Evolutionary conservation across 2,888 invertebrate species (phyloP), one percentile per base, ranked within the genome.

Genomic region (Aricia artaxerxes): DNA sequence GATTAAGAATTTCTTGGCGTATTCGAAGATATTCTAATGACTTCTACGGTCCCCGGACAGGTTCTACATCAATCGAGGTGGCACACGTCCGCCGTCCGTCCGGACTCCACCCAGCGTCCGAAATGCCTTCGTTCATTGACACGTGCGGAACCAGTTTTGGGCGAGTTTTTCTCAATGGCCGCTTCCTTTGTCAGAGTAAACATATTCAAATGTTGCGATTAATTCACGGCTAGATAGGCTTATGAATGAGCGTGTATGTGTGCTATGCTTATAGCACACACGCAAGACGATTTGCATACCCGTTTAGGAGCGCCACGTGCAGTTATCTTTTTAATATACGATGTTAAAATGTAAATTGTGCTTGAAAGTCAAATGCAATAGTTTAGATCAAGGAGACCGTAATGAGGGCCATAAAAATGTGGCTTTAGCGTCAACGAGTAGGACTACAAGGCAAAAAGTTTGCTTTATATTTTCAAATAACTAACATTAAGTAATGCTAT

Each of bases 121-220:
- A 93, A 92, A 91, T 92, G 90, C 91, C 89, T 87, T 87, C 94
- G 94, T 94, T 93, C 94, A 91, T 94, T 94, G 94, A 94, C 94
- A 93, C 94, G 94, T 92, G 94, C 94, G 89, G 89, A 94, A 94
- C 94, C 93, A 86, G 93, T 94, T 94, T 90, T 87, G 88, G 90
- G 89, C 90, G 84, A 90, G 92, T 91, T 93, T 93, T 93, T 92
- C 90, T 93, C 88, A 94, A 94, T 93, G 94, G 92, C 89, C 90
- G 92, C 92, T 93, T 93, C 94, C 92, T 93, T 92, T 92, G 93
- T 93, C 85, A 91, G 92, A 90, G 92, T 93, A 92, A 93, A 93
- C 92, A 92, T 93, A 94, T 94, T 94, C 92, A 92, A 94, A 94
- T 92, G 93, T 94, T 93, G 94, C 94, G 93, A 94, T 94, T 94